Evolutionary conservation across 2,797 vertebrate genomes (phyloP), one percentile per base, ranked within the genome.

Genomic region (Argentina silus): DNA sequence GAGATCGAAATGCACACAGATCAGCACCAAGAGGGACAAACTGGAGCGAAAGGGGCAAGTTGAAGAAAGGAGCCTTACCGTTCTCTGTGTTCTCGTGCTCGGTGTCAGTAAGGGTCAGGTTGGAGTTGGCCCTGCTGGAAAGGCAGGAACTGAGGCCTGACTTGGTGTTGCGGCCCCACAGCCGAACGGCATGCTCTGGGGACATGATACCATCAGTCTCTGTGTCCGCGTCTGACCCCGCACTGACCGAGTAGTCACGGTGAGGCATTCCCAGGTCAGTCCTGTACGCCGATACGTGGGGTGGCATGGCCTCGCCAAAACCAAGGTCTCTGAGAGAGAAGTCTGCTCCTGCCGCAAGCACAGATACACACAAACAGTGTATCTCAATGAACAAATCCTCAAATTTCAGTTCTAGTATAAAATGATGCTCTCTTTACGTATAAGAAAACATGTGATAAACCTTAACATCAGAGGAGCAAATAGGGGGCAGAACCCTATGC

Each of bases 81-180:
- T 57, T 57, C 55, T 57, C 98, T 0, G 96, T 98, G 86, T 98
- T 98, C 88, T 99, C 98, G 0, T 98, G 98, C 74, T 99, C 98
- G 0, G 98, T 99, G 91, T 99, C 98, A 0, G 98, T 99, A 72
- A 99, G 96, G 0, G 98, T 99, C 74, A 99, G 95, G 82, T 98
- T 98, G 83, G 98, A 99, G 92, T 99, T 99, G 85, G 98, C 98
- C 70, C 98, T 86, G 89, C 98, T 99, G 0, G 98, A 99, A 78
- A 99, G 92, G 87, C 97, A 99, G 51, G 98, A 99, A 88, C 97
- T 99, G 71, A 97, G 96, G 7, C 97, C 97, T 0, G 98, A 99
- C 85, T 98, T 96, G 36, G 95, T 94, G 91, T 95, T 97, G 84
- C 96, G 94, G 48, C 95, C 96, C 97, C 98, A 99, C 64, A 99